Conservation (phyloP, 1,140 invertebrate species). For the Philotrypesis tridentata region DNA sequence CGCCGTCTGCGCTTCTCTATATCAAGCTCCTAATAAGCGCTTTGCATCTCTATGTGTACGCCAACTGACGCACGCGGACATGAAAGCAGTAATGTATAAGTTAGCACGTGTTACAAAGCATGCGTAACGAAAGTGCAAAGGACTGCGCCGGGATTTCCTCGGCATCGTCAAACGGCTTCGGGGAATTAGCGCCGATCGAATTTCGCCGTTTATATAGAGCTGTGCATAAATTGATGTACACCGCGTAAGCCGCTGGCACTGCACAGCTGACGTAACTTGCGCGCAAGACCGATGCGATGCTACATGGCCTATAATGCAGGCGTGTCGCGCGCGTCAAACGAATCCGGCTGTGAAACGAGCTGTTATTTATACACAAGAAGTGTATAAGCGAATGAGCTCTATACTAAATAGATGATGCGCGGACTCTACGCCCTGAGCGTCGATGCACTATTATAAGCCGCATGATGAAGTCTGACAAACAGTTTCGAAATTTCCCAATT, state of each 20-base stretch:
- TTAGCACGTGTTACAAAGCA: too few relatives aligned
- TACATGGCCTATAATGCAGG: not conserved
- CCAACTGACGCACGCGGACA: too few relatives aligned
- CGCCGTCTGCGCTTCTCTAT: not conserved
- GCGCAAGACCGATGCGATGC: too few relatives aligned
- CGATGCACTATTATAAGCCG: too few relatives aligned
- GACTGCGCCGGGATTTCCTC: not conserved
- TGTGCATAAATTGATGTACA: too few relatives aligned
- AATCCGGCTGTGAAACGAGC: not conserved
- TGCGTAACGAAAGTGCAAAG: too few relatives aligned
- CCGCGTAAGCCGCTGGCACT: not conserved
- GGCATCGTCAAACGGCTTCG: not conserved
- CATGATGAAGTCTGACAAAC: too few relatives aligned
- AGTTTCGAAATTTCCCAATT: too few relatives aligned
- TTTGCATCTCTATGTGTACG: too few relatives aligned
- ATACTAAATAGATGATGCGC: not conserved
- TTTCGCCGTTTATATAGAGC: not conserved
- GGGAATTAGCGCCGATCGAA: not conserved
- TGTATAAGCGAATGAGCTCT: too few relatives aligned
- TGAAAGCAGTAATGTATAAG: too few relatives aligned
- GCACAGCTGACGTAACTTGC: not conserved
- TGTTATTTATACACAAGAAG: not conserved
- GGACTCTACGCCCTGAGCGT: not conserved
- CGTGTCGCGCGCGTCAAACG: not conserved
- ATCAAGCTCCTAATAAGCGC: too few relatives aligned